A percentile compares a stretch with the other conserved stretches of the same genome.
phyloP scores from a whole-genome alignment of 2,113 vertebrate genomes.

The Brachyhypopomus occidentalis region DNA sequence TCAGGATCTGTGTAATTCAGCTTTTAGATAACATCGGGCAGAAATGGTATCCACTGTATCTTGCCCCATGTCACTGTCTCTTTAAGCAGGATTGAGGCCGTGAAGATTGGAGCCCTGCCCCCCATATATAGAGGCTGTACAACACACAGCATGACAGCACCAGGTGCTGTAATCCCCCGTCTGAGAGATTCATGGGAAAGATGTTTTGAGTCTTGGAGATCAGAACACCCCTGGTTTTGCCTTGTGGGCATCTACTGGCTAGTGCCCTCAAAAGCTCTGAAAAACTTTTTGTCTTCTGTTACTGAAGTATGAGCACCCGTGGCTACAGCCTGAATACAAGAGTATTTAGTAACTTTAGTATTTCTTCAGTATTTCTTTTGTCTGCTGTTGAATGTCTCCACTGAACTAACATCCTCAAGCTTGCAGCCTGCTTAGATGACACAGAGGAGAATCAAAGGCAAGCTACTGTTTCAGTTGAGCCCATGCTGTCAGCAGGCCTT shows the following conservation, averaged over 20 bases:
- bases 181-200: not conserved
- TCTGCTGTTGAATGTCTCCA: conserved; percentile 48
- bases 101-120: conserved; percentile 18
- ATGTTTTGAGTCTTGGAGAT: conserved; percentile 33
- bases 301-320: conserved; percentile 47
- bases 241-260: conserved; percentile 41
- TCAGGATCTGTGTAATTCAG: not conserved
- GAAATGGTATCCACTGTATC: conserved; percentile 1
- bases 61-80: not conserved
- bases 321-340: conserved; percentile 54
- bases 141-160: not conserved
- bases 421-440: conserved; percentile 52
- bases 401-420: conserved; percentile 56
- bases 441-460: conserved; percentile 52
- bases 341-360: conserved; percentile 33
- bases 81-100: not conserved
- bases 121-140: not conserved
- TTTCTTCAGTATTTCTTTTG: conserved; percentile 45
- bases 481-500: not conserved
- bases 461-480: not conserved
- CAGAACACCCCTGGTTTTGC: conserved; percentile 28
- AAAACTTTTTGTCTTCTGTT: conserved; percentile 33
- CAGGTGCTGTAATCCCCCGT: not conserved
- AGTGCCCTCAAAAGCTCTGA: conserved; percentile 24
- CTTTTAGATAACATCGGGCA: not conserved